Evolutionary conservation across 2,797 vertebrate genomes (phyloP), one percentile per base, ranked within the genome.

Genomic region (Sebastes kiyomatsui): DNA sequence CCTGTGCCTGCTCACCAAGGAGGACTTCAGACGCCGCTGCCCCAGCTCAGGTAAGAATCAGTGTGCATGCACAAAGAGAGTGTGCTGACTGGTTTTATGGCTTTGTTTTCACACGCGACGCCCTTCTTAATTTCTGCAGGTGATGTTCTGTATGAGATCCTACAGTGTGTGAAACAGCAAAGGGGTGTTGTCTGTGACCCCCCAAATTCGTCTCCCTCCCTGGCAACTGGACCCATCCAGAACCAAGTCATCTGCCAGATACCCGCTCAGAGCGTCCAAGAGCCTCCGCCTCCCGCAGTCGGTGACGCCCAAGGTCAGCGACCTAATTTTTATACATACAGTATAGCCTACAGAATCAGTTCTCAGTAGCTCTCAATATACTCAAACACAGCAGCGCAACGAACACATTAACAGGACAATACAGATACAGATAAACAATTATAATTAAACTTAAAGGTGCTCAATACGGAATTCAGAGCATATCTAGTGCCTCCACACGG

Each of bases 141-240:
- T 13, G 98, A 99, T 30, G 97, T 99, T 75, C 91, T 99, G 6
- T 99, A 97, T 79, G 98, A 99, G 92, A 95, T 98, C 69, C 96
- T 98, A 25, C 97, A 96, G 85, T 97, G 96, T 75, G 96, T 99
- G 25, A 97, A 96, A 90, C 97, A 96, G 72, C 95, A 97, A 71
- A 96, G 97, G 84, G 94, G 88, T 67, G 86, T 96, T 55, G 86
- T 94, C 61, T 91, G 92, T 67, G 86, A 94, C 33, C 91, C 93
- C 1, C 67, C 23, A 32, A 81, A 78, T 12, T 32, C 7, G 0
- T 60, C 81, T 71, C 38, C 77, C 13, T 27, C 71, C 12, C 6
- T 33, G 60, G 33, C 30, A 23, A 49, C 46, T 56, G 59, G 72
- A 16, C 74, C 61, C 58, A 69, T 60, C 54, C 86, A 79, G 66